These are phyloP conservation scores for Pseudochirops corinnae DNA, from an alignment of 2,797 vertebrate genomes.

Conservation along the genomic window DNA sequence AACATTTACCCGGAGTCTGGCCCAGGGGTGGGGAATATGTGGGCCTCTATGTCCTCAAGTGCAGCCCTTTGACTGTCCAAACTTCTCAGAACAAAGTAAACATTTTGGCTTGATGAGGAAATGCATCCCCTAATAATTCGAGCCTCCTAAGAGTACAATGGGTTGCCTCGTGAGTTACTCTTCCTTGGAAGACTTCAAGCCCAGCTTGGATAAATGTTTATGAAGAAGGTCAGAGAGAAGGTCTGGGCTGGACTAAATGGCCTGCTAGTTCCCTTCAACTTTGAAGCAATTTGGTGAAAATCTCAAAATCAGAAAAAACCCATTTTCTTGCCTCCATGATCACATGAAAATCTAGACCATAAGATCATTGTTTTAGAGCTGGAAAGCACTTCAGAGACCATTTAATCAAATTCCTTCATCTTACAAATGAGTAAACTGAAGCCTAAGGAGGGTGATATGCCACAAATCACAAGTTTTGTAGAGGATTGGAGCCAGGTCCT, in stretches of 20 bases:
- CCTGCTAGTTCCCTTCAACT: background rate
- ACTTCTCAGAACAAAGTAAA: too few species aligned
- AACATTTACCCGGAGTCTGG: background rate
- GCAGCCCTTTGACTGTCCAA: too few species aligned
- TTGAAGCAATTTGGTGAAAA: background rate
- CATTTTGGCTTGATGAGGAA: background rate
- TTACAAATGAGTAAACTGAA: background rate
- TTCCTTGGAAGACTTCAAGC: background rate
- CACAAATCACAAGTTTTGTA: background rate
- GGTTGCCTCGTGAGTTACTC: background rate
- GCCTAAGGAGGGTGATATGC: background rate
- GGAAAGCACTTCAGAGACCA: background rate
- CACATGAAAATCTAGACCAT: background rate
- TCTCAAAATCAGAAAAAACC: background rate
- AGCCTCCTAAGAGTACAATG: background rate
- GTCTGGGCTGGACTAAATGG: background rate
- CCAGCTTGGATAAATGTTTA: background rate
- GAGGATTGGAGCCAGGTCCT: background rate
- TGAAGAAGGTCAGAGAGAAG: background rate
- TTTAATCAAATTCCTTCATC: background rate
- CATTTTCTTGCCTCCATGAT: background rate
- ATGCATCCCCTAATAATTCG: background rate
- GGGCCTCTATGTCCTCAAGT: too few species aligned
- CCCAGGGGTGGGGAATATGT: too few species aligned
- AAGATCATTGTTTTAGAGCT: background rate